Evolutionary conservation across 37 sponge, comb jelly and placozoan species (phyloP).

Genomic region (Lycopodina hypogea): DNA sequence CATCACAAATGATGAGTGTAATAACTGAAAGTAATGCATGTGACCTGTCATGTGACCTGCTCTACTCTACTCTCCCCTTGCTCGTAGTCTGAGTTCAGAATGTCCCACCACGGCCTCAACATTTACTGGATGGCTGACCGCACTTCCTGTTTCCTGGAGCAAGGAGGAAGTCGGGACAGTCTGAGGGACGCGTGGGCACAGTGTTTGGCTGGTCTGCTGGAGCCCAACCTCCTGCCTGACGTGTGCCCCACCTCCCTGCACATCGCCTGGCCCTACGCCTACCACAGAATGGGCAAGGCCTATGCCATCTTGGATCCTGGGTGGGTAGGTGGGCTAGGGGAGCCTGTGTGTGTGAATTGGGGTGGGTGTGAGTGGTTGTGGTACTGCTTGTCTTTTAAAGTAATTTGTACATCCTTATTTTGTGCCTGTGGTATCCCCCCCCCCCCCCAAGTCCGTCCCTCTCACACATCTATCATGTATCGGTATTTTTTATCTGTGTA

Average conservation of each 20-base stretch:
- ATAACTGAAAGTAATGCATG: no score
- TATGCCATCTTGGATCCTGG: slow-evolving; percentile 79
- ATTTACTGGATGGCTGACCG: slow-evolving; percentile 77
- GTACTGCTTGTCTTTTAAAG: background rate
- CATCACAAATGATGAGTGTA: no score
- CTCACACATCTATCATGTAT: background rate
- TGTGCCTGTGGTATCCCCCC: background rate
- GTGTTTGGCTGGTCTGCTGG: slow-evolving; percentile 81
- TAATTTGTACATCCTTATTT: background rate
- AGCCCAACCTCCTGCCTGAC: slow-evolving; percentile 69
- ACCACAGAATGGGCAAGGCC: slow-evolving; percentile 72
- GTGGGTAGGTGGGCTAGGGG: slow-evolving; percentile 24
- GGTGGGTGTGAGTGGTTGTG: background rate
- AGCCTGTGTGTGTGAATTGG: background rate
- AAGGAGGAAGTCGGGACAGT: slow-evolving; percentile 56
- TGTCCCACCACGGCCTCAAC: slow-evolving; percentile 44
- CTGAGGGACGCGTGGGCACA: slow-evolving; percentile 82
- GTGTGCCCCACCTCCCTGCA: slow-evolving; percentile 68
- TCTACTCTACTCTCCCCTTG: no score
- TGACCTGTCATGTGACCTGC: no score
- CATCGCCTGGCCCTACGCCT: slow-evolving; percentile 77
- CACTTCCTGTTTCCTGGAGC: slow-evolving; percentile 61
- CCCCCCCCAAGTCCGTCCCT: background rate
- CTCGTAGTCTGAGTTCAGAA: slow-evolving; percentile 28
- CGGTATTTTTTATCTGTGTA: background rate